Conservation (phyloP, 2,113 vertebrate genomes). For the Siniperca knerii region DNA sequence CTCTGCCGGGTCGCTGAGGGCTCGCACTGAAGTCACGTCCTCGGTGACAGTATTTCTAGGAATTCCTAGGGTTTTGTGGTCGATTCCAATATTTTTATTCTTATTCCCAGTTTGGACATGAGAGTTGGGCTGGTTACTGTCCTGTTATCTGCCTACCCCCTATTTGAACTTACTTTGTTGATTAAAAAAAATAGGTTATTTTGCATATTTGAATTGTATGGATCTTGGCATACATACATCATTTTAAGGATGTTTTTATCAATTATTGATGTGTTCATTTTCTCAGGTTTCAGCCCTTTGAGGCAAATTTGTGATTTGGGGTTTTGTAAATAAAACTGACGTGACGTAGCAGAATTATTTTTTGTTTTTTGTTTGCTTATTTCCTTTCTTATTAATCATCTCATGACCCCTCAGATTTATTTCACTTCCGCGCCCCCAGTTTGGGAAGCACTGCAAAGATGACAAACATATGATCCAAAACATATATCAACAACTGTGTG, state of each 20-base stretch:
- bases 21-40: background rate
- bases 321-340: no score
- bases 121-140: background rate
- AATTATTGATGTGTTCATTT: no score
- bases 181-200: background rate
- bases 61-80: background rate
- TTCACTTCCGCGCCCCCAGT: no score
- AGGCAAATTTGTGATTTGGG: no score
- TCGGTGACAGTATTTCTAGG: background rate
- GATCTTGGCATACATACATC: no score
- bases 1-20: no score
- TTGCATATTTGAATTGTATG: background rate
- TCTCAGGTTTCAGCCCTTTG: no score
- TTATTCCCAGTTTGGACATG: background rate
- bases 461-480: background rate
- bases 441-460: background rate
- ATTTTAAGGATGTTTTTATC: no score
- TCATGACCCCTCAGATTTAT: background rate
- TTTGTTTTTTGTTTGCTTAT: no score
- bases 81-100: background rate
- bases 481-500: background rate
- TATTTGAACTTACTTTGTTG: background rate
- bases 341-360: no score
- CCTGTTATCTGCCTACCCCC: background rate
- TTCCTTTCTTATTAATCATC: background rate